phyloP scores from a whole-genome alignment of 2,113 vertebrate genomes.

The Dasyurus viverrinus region DNA sequence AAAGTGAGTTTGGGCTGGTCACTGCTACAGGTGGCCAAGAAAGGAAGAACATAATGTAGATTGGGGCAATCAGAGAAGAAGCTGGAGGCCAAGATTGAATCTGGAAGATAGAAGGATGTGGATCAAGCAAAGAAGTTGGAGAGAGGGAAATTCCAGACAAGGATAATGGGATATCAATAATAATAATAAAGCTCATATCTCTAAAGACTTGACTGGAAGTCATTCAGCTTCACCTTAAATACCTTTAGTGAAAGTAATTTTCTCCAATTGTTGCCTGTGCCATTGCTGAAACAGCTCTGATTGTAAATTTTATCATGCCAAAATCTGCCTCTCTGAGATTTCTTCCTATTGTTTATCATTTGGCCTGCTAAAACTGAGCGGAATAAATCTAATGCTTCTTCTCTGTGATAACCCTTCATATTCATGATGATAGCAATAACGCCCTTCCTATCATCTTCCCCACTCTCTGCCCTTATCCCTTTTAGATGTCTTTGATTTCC shows the following conservation, averaged over 20 bases:
- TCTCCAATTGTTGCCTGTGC: not conserved
- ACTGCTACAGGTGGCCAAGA: not conserved
- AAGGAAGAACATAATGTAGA: not conserved
- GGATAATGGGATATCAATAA: not conserved
- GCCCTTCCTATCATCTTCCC: not conserved
- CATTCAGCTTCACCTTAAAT: not conserved
- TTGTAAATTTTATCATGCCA: not conserved
- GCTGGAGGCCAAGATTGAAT: too few species aligned
- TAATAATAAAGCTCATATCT: not conserved
- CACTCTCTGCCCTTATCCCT: too few species aligned
- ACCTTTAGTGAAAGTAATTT: not conserved
- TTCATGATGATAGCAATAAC: not conserved
- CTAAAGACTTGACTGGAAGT: not conserved
- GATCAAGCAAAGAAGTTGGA: not conserved
- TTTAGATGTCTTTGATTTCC: not conserved
- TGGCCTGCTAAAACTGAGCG: not conserved
- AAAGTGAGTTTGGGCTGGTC: not conserved
- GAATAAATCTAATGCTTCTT: not conserved
- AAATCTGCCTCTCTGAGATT: not conserved
- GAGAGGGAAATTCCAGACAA: not conserved
- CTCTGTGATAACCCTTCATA: not conserved
- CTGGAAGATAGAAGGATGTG: not conserved
- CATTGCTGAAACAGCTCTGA: not conserved
- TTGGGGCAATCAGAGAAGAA: not conserved
- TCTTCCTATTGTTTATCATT: not conserved